Evolutionary conservation across 1,140 invertebrate species (phyloP), one percentile per base, ranked within the genome.

Genomic region (Physella acuta): DNA sequence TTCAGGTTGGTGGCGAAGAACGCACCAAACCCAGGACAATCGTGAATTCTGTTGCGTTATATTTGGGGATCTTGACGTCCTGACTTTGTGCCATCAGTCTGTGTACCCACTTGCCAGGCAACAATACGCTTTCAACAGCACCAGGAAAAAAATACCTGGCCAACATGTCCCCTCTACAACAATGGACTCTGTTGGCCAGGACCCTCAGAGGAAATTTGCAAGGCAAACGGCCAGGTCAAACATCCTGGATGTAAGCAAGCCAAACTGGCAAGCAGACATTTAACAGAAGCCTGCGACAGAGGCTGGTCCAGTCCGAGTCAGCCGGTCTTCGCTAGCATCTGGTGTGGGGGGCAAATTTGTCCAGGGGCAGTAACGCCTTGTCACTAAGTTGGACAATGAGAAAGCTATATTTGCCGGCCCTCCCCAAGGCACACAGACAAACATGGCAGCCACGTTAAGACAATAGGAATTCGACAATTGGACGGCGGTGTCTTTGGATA

Each of bases 311-410:
- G 59, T 31, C 26, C 28, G 28, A 64, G 62, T 64, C 62, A 64
- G 16, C 62, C 31, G 28, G 62, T 64, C 62, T 64, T 52, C 52
- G 62, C 62, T 64, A 64, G 44, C 62, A 53, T 64, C 62, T 52
- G 62, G 11, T 14, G 36, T 11, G 5, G 28, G 14, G 44, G 62
- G 8, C 20, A 64, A 64, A 64, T 64, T 64, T 64, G 44, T 49
- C n/a, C 49, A 49, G 28, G 16, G 31, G 26, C 28, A n/a, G 37
- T 64, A 11, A 64, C 62, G 26, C 44, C 62, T 34, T 64, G 62
- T 64, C 62, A 64, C 62, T 64, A 64, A 64, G 62, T 64, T 64
- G 62, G 62, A 30, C 62, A 64, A 64, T 64, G 62, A 64, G 62
- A 64, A 64, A 28, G 39, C 51, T 33, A 51, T 64, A 64, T 64